Percentiles rank a stretch among this genome's conserved stretches.
Conservation (phyloP, 2,888 invertebrate genomes). For the Caenorhabditis sp. region DNA sequence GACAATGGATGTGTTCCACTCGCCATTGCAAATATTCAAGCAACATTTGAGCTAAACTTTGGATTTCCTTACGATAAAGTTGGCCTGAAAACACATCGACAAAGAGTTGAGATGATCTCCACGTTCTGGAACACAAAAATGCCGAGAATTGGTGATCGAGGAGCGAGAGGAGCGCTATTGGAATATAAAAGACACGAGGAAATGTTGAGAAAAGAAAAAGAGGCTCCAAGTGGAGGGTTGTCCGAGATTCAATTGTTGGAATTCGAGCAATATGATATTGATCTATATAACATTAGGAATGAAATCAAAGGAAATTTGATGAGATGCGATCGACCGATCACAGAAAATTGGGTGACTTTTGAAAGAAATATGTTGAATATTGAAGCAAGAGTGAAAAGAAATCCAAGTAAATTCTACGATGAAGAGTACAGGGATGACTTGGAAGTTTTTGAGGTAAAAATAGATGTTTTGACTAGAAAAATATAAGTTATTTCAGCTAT, state of each 20-base stretch:
- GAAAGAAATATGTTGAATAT: constrained; percentile 21
- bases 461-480: neutral
- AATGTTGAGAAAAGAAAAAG: neutral
- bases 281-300: neutral
- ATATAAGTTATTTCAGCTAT: neutral
- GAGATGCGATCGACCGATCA: neutral
- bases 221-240: too few species aligned
- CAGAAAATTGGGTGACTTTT: constrained; percentile 11
- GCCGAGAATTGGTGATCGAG: constrained; percentile 26
- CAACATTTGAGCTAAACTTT: constrained; percentile 24
- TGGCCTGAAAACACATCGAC: neutral
- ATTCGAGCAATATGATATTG: neutral
- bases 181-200: neutral
- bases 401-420: neutral
- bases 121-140: constrained; percentile 10
- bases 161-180: neutral
- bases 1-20: constrained; percentile 5
- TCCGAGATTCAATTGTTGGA: constrained; percentile 2
- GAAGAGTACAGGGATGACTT: neutral
- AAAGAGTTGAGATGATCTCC: neutral
- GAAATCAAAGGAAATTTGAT: neutral
- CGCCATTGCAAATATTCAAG: constrained; percentile 21
- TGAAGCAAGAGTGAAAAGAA: constrained; percentile 18
- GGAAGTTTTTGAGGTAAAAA: neutral
- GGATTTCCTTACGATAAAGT: neutral